Evolutionary conservation across 2,797 vertebrate genomes (phyloP), one percentile per base, ranked within the genome.

Genomic region (Alfaro cultratus): DNA sequence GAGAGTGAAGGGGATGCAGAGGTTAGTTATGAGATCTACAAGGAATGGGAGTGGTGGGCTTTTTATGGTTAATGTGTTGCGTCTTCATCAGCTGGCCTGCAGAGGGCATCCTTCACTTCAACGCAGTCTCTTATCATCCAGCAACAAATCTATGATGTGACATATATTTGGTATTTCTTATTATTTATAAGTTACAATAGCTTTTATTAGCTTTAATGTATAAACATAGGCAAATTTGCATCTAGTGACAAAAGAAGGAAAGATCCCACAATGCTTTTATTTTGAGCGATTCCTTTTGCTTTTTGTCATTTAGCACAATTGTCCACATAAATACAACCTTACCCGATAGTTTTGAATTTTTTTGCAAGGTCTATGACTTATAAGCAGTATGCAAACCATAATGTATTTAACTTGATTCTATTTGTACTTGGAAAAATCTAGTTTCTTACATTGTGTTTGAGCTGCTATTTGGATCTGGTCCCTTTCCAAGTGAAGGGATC

Each of bases 1-100:
- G 95, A 96, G 94, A 94, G 94, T 96, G 96, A 96, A 95, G 95
- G 94, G 96, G 94, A 95, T 97, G 97, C 94, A 97, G 92, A 93
- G 94, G 95, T 96, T 97, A 96, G 97, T 97, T 92, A 91, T 94
- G 94, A 94, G 94, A 90, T 95, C 92, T 91, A 94, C 93, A 94
- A 95, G 91, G 90, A 94, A 74, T 45, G 68, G 43, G 57, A 90
- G 43, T 64, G 89, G 92, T 93, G 92, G 93, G 90, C 93, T 95
- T 95, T 62, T 95, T 92, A 94, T 83, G 90, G 57, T 95, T 95
- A 91, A 92, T 94, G 94, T 94, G 94, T 93, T 93, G 93, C 88
- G 92, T 86, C 93, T 94, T 92, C 93, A 90, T 85, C 93, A 90
- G 90, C 90, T 91, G 92, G 90, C 94, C 95, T 95, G 93, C 94